Conservation (phyloP, 1,140 invertebrate species). For the Drosophila lini region DNA sequence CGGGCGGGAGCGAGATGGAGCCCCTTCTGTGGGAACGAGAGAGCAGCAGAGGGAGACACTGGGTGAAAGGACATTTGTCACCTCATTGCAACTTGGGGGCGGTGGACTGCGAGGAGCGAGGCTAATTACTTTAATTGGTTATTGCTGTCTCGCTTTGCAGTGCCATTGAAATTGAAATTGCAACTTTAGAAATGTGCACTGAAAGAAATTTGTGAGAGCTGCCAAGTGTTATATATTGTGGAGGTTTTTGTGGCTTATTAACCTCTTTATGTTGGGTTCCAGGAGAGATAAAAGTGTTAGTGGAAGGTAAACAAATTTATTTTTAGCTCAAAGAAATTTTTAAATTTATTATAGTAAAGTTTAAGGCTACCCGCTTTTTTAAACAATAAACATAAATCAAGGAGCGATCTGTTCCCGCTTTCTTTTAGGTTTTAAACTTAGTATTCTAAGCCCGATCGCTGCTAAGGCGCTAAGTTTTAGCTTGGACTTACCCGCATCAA, state of each 20-base stretch:
- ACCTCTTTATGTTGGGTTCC: neutral
- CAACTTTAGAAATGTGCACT: constrained; percentile 8
- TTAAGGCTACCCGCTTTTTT: no score
- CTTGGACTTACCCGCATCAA: no score
- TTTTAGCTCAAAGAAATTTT: neutral
- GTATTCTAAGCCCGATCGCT: no score
- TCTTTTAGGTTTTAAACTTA: no score
- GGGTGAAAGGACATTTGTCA: constrained; percentile 34
- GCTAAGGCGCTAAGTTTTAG: no score
- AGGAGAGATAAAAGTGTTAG: neutral
- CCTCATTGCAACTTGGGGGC: constrained; percentile 24
- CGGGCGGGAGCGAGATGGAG: neutral
- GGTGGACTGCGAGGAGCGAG: constrained; percentile 21
- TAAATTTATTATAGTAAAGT: neutral
- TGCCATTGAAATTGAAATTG: constrained; percentile 47
- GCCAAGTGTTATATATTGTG: no score
- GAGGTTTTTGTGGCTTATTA: neutral
- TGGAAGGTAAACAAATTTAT: neutral
- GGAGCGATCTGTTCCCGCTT: no score
- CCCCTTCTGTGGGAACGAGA: neutral
- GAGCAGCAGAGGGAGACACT: neutral
- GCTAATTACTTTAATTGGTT: constrained; percentile 82
- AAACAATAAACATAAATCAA: no score
- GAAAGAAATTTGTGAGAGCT: neutral
- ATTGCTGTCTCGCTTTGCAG: constrained; percentile 61